These are phyloP conservation scores for Phrynocephalus versicolor DNA, from an alignment of 2,113 vertebrate species.

Conservation along the genomic window DNA sequence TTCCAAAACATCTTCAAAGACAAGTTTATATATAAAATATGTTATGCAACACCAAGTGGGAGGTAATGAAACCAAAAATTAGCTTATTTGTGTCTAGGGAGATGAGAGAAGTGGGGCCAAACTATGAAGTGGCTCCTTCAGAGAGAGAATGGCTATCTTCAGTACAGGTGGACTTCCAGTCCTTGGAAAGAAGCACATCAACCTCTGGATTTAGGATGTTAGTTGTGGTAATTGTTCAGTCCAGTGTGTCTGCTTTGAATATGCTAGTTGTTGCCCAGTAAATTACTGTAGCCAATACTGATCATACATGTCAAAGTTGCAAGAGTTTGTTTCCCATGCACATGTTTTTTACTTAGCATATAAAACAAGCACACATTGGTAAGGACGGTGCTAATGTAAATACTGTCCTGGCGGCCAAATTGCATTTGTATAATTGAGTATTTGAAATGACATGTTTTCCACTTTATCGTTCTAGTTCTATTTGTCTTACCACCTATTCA, in stretches of 20 bases:
- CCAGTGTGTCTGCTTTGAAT: too few relatives aligned
- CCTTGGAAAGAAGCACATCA: too few relatives aligned
- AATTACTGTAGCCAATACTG: background rate
- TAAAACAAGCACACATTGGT: too few relatives aligned
- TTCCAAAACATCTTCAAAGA: background rate
- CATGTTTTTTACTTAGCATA: too few relatives aligned
- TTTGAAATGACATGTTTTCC: constrained; percentile 3
- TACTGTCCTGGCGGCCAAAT: background rate
- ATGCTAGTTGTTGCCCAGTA: too few relatives aligned
- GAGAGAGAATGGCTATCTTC: too few relatives aligned
- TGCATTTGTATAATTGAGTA: background rate
- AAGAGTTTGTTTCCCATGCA: too few relatives aligned
- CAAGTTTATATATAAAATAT: background rate
- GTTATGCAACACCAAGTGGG: background rate
- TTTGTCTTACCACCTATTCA: constrained; percentile 98
- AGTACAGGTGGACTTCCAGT: too few relatives aligned
- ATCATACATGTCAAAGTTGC: background rate
- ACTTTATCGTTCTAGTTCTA: constrained; percentile 86
- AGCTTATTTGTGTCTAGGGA: background rate
- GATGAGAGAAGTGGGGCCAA: background rate
- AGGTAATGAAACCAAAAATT: background rate
- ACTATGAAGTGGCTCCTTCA: too few relatives aligned
- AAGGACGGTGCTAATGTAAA: too few relatives aligned
- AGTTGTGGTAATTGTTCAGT: too few relatives aligned
- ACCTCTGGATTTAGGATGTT: too few relatives aligned